phyloP scores from a whole-genome alignment of 2,797 vertebrate species.

The Taenioides sp. region DNA sequence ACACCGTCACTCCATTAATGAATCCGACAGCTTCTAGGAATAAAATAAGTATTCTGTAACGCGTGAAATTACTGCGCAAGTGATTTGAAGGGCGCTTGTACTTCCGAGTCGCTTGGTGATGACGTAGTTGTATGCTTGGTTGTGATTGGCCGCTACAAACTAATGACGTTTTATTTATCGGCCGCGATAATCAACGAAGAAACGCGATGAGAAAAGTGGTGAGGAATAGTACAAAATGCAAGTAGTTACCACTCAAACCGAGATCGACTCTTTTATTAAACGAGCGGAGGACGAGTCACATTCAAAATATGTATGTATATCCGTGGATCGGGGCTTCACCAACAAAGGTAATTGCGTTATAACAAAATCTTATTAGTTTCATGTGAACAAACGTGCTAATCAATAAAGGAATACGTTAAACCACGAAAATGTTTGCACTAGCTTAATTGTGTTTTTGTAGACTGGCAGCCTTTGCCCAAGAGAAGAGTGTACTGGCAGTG shows the following conservation, averaged over 20 bases:
- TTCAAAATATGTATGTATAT: neutral
- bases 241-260: neutral
- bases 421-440: neutral
- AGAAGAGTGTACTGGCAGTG: constrained; percentile 13
- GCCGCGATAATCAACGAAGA: neutral
- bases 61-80: neutral
- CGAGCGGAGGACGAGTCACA: neutral
- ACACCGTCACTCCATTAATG: neutral
- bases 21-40: neutral
- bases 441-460: constrained; percentile 2
- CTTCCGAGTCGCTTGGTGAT: neutral
- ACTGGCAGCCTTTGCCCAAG: constrained; percentile 6
- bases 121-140: neutral
- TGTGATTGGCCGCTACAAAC: neutral
- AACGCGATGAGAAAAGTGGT: neutral
- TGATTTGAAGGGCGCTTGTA: neutral
- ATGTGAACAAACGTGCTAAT: neutral
- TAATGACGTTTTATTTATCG: constrained; percentile 5
- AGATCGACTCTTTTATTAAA: constrained; percentile 5
- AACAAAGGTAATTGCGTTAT: neutral
- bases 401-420: neutral
- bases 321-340: constrained; percentile 4
- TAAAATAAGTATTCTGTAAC: constrained; percentile 1
- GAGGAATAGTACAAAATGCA: constrained; percentile 3
- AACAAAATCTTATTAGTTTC: neutral